Conservation (phyloP, 2,888 invertebrate genomes). For the Himalopsyche japonica region DNA sequence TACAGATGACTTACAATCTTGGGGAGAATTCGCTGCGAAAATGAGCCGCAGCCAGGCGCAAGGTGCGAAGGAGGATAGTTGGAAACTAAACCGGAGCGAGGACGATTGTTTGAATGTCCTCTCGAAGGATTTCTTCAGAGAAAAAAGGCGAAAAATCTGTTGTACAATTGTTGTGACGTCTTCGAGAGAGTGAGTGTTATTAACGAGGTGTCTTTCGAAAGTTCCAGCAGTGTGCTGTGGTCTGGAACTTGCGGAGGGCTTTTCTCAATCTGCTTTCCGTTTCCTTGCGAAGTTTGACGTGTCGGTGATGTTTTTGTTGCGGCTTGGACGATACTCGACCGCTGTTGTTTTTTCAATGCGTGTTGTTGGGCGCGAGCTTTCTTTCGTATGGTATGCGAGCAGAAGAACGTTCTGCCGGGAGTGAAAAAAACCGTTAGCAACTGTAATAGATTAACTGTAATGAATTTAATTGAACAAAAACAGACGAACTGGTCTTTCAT, state of each 20-base stretch:
- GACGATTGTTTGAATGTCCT: not conserved
- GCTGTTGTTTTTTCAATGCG: not conserved
- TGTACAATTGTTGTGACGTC: not conserved
- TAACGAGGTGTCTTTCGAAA: constrained; percentile 3
- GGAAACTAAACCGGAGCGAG: not conserved
- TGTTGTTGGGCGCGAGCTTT: not conserved
- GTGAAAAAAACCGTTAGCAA: constrained; percentile 1
- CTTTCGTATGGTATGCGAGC: constrained; percentile 5
- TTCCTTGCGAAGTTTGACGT: not conserved
- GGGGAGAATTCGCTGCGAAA: not conserved
- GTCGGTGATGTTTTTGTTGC: not conserved
- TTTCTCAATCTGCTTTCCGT: not conserved
- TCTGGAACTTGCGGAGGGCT: not conserved
- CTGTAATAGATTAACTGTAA: not conserved
- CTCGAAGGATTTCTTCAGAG: not conserved
- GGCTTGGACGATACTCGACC: not conserved
- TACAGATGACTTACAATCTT: not conserved
- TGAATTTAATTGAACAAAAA: not conserved
- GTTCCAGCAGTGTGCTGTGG: not conserved
- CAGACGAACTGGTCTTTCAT: not conserved
- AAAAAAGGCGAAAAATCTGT: not conserved
- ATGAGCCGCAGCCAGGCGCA: not conserved
- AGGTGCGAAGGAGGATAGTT: not conserved
- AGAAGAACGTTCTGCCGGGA: constrained; percentile 18
- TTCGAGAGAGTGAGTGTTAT: not conserved